These are phyloP conservation scores for Anorthoa munda DNA, from an alignment of 2,888 invertebrate species.

Conservation along the genomic window DNA sequence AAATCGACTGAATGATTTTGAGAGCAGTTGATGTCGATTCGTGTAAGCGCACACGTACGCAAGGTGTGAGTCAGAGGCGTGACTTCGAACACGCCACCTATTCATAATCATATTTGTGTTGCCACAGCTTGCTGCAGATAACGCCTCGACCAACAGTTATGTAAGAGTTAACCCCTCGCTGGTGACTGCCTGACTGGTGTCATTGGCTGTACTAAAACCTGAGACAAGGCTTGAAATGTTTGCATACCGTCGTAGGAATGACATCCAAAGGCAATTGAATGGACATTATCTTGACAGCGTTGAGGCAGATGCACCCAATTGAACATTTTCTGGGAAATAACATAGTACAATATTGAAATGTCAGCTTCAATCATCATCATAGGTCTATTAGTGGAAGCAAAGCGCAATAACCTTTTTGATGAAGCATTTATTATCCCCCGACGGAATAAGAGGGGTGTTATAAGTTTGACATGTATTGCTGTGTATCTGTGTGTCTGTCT, in stretches of 20 bases:
- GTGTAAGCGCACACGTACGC: constrained; percentile 55
- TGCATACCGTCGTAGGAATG: constrained; percentile 43
- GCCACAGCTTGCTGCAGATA: constrained; percentile 68
- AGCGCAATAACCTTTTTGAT: background rate
- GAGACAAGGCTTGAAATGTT: constrained; percentile 64
- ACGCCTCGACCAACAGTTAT: constrained; percentile 62
- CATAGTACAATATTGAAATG: constrained; percentile 15
- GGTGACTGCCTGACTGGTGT: constrained; percentile 57
- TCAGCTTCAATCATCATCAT: constrained; percentile 2
- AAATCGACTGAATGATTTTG: constrained; percentile 19
- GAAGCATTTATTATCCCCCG: constrained; percentile 7
- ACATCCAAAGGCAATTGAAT: constrained; percentile 45
- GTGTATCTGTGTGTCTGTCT: too few species aligned
- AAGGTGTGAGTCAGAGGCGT: constrained; percentile 59
- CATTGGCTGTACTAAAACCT: constrained; percentile 57
- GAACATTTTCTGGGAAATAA: constrained; percentile 46
- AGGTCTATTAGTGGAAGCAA: background rate
- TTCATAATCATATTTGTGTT: constrained; percentile 65
- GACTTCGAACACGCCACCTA: constrained; percentile 61
- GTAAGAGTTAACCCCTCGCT: constrained; percentile 63
- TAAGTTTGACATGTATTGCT: too few species aligned
- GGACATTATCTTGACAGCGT: constrained; percentile 62
- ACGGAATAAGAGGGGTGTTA: too few species aligned
- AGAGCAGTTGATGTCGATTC: constrained; percentile 20
- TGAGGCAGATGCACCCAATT: constrained; percentile 59